phyloP scores from a whole-genome alignment of 2,888 invertebrate species.

The Calameuta pallipes region DNA sequence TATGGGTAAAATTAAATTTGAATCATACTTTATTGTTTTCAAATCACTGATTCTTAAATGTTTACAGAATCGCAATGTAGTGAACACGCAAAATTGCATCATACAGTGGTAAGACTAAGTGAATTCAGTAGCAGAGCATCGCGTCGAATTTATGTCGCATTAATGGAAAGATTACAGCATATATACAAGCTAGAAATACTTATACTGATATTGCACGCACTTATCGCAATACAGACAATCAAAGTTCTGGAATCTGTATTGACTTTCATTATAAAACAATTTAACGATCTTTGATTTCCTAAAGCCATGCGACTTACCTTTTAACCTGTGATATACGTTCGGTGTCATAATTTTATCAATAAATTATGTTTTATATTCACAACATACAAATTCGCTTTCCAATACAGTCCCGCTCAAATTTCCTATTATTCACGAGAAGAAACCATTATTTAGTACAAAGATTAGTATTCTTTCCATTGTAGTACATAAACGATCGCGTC shows the following conservation, averaged over 20 bases:
- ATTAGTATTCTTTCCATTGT: not conserved
- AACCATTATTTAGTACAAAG: not conserved
- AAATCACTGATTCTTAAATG: constrained; percentile 16
- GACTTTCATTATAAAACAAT: constrained; percentile 39
- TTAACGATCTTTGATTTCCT: constrained; percentile 27
- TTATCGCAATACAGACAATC: constrained; percentile 48
- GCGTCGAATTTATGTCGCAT: constrained; percentile 49
- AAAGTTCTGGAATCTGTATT: constrained; percentile 44
- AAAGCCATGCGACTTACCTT: not conserved
- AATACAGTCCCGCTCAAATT: not conserved
- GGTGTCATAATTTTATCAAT: constrained; percentile 15
- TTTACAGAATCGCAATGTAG: constrained; percentile 45
- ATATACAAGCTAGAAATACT: constrained; percentile 58
- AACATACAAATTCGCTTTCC: not conserved
- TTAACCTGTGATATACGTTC: constrained; percentile 19
- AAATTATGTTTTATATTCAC: constrained; percentile 15
- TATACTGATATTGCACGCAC: constrained; percentile 48
- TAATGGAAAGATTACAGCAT: constrained; percentile 51
- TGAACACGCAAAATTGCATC: constrained; percentile 55
- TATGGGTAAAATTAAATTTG: constrained; percentile 52
- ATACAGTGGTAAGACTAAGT: constrained; percentile 52
- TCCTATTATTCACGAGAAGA: not conserved
- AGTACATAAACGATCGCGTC: not conserved
- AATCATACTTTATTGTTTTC: constrained; percentile 10
- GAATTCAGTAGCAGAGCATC: constrained; percentile 52